Percentiles rank a stretch among this genome's conserved stretches.
phyloP scores from a whole-genome alignment of 1,140 invertebrate species.

The Saxidomus purpurata region DNA sequence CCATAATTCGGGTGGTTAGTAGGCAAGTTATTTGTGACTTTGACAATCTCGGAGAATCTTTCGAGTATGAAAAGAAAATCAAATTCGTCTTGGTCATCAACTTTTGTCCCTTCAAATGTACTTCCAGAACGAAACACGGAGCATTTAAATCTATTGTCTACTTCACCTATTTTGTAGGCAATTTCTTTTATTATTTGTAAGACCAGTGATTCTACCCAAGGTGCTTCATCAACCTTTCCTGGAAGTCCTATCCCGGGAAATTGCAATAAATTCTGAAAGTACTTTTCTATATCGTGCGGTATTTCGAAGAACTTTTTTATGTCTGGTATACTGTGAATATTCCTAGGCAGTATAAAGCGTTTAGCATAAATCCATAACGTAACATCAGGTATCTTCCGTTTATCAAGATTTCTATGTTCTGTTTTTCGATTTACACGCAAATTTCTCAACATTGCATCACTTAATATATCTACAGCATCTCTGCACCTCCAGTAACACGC shows the following conservation, averaged over 20 bases:
- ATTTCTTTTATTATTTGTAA: neutral
- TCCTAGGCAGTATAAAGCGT: too few relatives aligned
- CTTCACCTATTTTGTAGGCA: neutral
- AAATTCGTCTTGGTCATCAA: neutral
- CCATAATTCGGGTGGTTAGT: neutral
- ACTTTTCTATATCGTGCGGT: neutral
- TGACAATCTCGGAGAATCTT: neutral
- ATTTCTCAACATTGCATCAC: too few relatives aligned
- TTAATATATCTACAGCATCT: too few relatives aligned
- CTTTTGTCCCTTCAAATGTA: conserved; percentile 8
- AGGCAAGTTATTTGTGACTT: neutral
- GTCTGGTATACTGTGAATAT: too few relatives aligned
- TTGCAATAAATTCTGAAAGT: neutral
- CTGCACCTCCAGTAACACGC: too few relatives aligned
- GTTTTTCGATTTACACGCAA: too few relatives aligned
- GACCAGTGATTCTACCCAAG: neutral
- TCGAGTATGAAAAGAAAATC: neutral
- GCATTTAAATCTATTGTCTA: neutral
- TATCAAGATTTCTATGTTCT: too few relatives aligned
- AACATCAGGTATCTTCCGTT: too few relatives aligned
- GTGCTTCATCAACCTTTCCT: neutral
- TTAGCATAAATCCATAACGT: too few relatives aligned
- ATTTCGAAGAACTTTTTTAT: neutral
- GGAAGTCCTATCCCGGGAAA: neutral
- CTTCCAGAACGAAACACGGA: neutral